Evolutionary conservation across 1,140 invertebrate genomes (phyloP), one percentile per base, ranked within the genome.

Genomic region (Drosophila arawakana): DNA sequence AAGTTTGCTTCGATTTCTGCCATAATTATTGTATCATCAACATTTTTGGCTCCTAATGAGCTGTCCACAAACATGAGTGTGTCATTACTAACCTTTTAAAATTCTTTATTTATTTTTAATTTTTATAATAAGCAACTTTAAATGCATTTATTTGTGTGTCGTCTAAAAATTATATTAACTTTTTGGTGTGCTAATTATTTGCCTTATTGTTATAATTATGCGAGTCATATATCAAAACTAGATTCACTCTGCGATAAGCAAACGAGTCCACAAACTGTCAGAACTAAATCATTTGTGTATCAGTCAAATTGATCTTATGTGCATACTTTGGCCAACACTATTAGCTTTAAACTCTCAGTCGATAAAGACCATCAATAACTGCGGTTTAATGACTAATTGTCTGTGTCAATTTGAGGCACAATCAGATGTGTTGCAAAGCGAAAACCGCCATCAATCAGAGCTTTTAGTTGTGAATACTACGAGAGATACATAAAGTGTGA

Each of bases 381-480:
- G 57, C 34, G 46, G 18, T 54, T 25, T 37, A 25, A 47, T 54
- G 55, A 50, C 9, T 37, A 68, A 55, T 61, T 57, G 66, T 49
- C 9, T 6, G 52, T n/a, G 41, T 21, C 66, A 41, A 13, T 13
- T 57, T n/a, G 25, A 37, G 46, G 8, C 15, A 18, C 49, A 21
- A 61, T 43, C 65, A 43, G 66, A 73, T 43, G 72, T 49, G 30
- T 43, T 8, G 34, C 30, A 44, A 60, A 39, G 50, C 41, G 34
- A n/a, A 66, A 52, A 34, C 62, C 37, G 67, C 43, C 66, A 57
- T 70, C 50, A 74, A 57, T 70, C 66, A 61, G 21, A 21, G 55
- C 70, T 44, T 37, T 25, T 35, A 50, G 18, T 50, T 63, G 68
- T 21, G 41, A 13, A 71, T 41, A 30, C 25, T 5, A 4, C 25